Percentiles rank a stretch among this genome's conserved stretches.
These are phyloP conservation scores for Orchestia grillus DNA, from an alignment of 1,140 invertebrate genomes.

Conservation along the genomic window DNA sequence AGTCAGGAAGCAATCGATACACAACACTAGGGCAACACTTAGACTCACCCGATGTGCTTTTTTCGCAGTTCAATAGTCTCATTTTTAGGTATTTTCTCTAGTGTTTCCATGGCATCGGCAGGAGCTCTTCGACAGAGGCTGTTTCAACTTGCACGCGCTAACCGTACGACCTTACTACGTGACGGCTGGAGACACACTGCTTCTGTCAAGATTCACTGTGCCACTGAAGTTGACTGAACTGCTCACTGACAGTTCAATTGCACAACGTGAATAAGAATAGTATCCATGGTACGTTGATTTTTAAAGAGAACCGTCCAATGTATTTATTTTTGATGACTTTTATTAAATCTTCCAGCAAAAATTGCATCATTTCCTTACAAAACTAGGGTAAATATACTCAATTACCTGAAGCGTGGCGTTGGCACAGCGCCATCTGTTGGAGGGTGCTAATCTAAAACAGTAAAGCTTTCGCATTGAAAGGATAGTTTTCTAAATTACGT, in stretches of 20 bases:
- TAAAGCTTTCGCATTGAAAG: not conserved
- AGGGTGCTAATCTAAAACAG: not conserved
- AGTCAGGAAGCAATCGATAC: not conserved
- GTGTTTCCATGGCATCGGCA: not conserved
- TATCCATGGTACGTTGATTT: not conserved
- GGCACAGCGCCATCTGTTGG: not conserved
- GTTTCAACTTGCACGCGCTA: not conserved
- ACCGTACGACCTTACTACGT: not conserved
- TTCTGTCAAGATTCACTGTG: not conserved
- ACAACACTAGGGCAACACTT: not conserved
- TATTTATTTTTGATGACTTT: not conserved
- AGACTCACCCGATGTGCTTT: constrained; percentile 21
- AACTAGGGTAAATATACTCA: not conserved
- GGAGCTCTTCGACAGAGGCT: not conserved
- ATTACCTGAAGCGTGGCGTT: not conserved
- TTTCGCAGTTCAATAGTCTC: constrained; percentile 13
- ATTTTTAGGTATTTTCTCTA: constrained; percentile 20
- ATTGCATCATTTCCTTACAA: not conserved
- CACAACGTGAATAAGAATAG: not conserved
- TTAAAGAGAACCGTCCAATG: not conserved
- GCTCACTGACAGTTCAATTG: not conserved
- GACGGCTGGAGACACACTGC: not conserved
- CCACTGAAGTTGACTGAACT: too few relatives aligned
- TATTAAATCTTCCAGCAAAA: not conserved
- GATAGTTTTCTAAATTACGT: not conserved